Evolutionary conservation across 1,140 invertebrate species (phyloP).

Genomic region (Drosophila truncata): DNA sequence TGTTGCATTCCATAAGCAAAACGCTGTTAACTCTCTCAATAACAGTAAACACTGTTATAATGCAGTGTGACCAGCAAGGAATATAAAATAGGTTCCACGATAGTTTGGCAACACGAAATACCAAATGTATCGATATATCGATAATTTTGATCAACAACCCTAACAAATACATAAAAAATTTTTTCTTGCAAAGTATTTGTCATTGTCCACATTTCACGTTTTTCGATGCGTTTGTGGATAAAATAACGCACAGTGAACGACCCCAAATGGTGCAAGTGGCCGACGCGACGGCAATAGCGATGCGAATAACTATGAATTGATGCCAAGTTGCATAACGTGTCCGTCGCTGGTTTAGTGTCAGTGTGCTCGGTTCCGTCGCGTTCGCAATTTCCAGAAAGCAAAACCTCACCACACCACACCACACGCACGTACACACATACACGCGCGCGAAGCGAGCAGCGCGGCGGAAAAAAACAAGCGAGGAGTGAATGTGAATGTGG

Average conservation of each 20-base stretch:
- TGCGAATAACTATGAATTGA: slow-evolving; percentile 73
- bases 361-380: slow-evolving; percentile 50
- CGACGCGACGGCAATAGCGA: slow-evolving; percentile 37
- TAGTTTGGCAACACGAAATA: too few species aligned
- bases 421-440: slow-evolving; percentile 31
- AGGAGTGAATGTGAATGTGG: slow-evolving; percentile 50
- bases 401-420: slow-evolving; percentile 67
- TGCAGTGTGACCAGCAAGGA: too few species aligned
- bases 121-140: too few species aligned
- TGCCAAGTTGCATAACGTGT: slow-evolving; percentile 73
- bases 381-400: slow-evolving; percentile 78
- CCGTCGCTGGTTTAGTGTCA: slow-evolving; percentile 63
- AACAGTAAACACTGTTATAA: too few species aligned
- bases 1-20: too few species aligned
- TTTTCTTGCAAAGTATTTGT: slow-evolving; percentile 54
- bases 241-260: slow-evolving; percentile 34
- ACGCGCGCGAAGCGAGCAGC: slow-evolving; percentile 48
- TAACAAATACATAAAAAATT: slow-evolving; percentile 47
- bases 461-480: slow-evolving; percentile 49
- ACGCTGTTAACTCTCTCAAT: too few species aligned
- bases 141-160: too few species aligned
- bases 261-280: slow-evolving; percentile 35
- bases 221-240: slow-evolving; percentile 45
- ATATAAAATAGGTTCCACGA: too few species aligned
- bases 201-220: slow-evolving; percentile 49